phyloP scores from a whole-genome alignment of 2,113 vertebrate genomes.

The Tichodroma muraria region DNA sequence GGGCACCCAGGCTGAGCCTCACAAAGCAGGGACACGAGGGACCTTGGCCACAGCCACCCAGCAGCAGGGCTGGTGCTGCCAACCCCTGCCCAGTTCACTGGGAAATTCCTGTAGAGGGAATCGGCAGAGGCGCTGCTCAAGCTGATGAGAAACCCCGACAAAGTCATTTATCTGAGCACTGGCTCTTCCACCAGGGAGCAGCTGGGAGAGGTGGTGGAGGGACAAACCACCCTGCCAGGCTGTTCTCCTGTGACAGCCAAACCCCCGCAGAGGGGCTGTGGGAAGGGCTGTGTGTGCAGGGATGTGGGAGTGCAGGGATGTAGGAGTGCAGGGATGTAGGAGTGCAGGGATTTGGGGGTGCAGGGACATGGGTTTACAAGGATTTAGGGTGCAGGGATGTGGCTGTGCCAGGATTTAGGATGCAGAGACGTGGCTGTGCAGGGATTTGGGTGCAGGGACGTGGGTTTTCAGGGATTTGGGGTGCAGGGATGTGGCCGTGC shows the following conservation, averaged over 20 bases:
- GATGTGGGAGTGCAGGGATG: too few relatives aligned
- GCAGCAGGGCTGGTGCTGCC: neutral
- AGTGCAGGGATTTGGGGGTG: neutral
- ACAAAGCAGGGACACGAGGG: accelerated
- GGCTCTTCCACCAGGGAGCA: neutral
- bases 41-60: neutral
- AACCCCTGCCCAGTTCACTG: neutral
- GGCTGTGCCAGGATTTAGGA: too few relatives aligned
- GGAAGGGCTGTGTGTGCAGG: neutral
- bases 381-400: neutral
- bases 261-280: accelerated
- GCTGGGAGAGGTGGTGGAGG: neutral
- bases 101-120: accelerated
- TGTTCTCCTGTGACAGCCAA: accelerated
- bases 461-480: neutral
- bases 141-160: accelerated
- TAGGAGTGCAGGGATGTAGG: neutral
- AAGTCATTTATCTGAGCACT: accelerated
- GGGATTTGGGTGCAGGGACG: neutral
- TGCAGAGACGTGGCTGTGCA: accelerated
- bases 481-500: neutral
- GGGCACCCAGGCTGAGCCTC: neutral
- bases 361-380: neutral
- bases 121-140: neutral
- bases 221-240: neutral